These are phyloP conservation scores for Iphiclides podalirius DNA, from an alignment of 2,888 invertebrate species.

Conservation along the genomic window DNA sequence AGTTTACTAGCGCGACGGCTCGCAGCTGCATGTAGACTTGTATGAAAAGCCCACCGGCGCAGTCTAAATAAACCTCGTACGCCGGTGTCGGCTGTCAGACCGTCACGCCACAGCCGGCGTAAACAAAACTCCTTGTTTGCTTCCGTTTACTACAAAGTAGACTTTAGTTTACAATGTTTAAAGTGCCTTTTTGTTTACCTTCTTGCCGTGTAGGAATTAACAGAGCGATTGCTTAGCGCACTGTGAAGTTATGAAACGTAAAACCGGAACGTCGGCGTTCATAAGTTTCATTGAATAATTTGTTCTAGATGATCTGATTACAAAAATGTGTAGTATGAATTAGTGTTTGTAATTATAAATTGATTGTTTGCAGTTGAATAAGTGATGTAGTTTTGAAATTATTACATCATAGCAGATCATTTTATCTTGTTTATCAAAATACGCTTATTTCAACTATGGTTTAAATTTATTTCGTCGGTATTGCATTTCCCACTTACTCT, in stretches of 20 bases:
- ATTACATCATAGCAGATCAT: no score
- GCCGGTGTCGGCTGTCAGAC: conserved; percentile 13
- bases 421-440: no score
- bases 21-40: background rate
- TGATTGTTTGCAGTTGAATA: no score
- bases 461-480: no score
- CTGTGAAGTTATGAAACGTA: conserved; percentile 9
- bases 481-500: no score
- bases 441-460: no score
- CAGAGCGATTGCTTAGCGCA: background rate
- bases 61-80: conserved; percentile 5
- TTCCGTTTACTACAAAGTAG: background rate
- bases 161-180: background rate
- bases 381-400: no score
- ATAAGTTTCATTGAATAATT: conserved; percentile 9
- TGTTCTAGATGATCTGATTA: background rate
- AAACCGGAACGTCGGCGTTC: conserved; percentile 5
- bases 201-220: background rate
- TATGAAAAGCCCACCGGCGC: background rate
- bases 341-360: no score
- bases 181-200: background rate
- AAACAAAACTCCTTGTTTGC: conserved; percentile 3
- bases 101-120: conserved; percentile 7
- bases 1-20: no score
- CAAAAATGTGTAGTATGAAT: background rate